These are phyloP conservation scores for Neodontobutis hainanensis DNA, from an alignment of 2,113 vertebrate genomes.

Conservation along the genomic window DNA sequence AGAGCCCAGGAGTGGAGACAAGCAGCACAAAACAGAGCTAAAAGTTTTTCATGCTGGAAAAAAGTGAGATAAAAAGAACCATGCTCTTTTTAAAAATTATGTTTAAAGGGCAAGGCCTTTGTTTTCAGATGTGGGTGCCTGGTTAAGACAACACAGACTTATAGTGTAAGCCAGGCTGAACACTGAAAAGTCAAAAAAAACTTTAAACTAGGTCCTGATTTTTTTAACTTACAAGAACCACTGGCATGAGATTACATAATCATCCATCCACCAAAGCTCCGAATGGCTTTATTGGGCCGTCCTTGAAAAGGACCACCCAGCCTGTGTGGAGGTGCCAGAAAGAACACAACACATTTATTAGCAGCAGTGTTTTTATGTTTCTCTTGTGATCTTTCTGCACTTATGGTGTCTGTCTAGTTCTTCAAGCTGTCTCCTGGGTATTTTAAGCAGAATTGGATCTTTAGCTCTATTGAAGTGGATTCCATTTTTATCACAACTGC, in stretches of 20 bases:
- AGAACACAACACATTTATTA: neutral
- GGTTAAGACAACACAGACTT: no score
- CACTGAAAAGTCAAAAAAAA: neutral
- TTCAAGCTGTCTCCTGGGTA: neutral
- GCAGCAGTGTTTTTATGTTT: neutral
- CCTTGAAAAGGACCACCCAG: neutral
- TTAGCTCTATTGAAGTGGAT: neutral
- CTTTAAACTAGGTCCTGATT: neutral
- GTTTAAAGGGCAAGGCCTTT: no score
- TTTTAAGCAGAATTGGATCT: slow-evolving; percentile 15
- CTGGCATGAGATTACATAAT: neutral
- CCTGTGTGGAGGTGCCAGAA: neutral
- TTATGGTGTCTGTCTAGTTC: neutral
- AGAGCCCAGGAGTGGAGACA: no score
- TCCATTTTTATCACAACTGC: slow-evolving; percentile 10
- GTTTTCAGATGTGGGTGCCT: no score
- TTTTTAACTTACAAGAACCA: neutral
- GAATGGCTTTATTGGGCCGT: neutral
- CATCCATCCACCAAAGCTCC: neutral
- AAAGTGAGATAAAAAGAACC: no score
- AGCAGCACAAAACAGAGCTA: no score
- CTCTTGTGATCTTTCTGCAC: neutral
- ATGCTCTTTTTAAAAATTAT: no score
- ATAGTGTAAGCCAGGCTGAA: neutral
- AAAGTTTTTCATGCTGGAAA: no score